Conservation (phyloP, 1,140 invertebrate species). For the Hestina assimilis region DNA sequence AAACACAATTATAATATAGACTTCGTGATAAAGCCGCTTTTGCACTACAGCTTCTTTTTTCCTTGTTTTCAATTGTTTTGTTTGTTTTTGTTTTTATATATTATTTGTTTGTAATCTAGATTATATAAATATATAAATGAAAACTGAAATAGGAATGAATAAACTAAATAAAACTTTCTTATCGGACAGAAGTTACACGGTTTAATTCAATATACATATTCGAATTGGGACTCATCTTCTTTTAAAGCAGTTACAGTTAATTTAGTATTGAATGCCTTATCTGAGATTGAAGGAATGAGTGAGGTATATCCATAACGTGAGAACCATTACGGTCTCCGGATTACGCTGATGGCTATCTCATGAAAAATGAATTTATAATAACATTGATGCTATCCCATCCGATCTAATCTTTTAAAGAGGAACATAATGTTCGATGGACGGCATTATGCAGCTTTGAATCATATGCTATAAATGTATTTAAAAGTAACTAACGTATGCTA, state of each 20-base stretch:
- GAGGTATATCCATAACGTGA: constrained; percentile 58
- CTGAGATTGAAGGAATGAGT: constrained; percentile 49
- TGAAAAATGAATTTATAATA: constrained; percentile 17
- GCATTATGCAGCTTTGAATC: background rate
- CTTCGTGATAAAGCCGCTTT: too few relatives aligned
- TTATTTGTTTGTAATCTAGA: too few relatives aligned
- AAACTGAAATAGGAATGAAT: too few relatives aligned
- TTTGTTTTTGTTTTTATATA: too few relatives aligned
- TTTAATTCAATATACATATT: background rate
- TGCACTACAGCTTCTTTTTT: too few relatives aligned
- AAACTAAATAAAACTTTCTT: too few relatives aligned
- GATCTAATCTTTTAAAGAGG: constrained; percentile 18
- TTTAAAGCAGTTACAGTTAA: constrained; percentile 51
- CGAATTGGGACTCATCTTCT: constrained; percentile 29
- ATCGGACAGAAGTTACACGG: too few relatives aligned
- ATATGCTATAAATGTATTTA: too few relatives aligned
- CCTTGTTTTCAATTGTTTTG: too few relatives aligned
- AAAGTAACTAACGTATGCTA: too few relatives aligned
- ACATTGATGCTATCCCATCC: constrained; percentile 18
- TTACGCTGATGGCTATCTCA: constrained; percentile 52
- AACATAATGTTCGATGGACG: background rate
- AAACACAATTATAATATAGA: too few relatives aligned
- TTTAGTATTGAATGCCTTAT: constrained; percentile 64
- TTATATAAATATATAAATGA: too few relatives aligned
- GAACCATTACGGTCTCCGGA: constrained; percentile 60